Conservation (phyloP, 2,888 invertebrate genomes). For the Ornithoptera alexandrae region DNA sequence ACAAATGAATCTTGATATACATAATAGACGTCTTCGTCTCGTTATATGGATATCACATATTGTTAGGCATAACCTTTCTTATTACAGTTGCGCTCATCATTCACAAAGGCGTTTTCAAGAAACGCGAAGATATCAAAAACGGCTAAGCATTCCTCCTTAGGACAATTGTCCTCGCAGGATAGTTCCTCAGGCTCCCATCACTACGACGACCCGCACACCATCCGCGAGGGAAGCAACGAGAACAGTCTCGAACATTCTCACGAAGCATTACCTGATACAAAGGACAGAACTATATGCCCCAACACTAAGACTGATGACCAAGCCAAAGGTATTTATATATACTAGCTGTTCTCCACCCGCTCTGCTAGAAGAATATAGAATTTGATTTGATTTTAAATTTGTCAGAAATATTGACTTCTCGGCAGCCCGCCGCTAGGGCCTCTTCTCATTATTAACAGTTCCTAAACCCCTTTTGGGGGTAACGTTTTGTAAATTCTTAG, state of each 20-base stretch:
- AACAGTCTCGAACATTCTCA: constrained; percentile 77
- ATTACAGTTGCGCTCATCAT: constrained; percentile 92
- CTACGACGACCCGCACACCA: constrained; percentile 76
- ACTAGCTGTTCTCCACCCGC: no score
- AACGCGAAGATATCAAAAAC: constrained; percentile 89
- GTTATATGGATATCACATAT: no score
- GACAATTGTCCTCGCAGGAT: constrained; percentile 76
- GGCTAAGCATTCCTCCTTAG: constrained; percentile 77
- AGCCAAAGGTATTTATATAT: constrained; percentile 61
- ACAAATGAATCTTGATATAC: no score
- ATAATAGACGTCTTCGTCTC: no score
- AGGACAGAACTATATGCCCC: constrained; percentile 59
- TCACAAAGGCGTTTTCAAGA: constrained; percentile 97
- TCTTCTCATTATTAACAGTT: no score
- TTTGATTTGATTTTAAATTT: no score
- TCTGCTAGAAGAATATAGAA: no score
- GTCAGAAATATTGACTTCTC: no score
- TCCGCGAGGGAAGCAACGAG: constrained; percentile 76
- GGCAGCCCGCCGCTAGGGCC: no score
- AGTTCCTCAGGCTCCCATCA: constrained; percentile 74
- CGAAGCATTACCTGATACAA: constrained; percentile 64
- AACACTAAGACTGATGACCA: constrained; percentile 61
- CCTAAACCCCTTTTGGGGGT: no score
- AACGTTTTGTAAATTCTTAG: no score
- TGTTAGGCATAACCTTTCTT: constrained; percentile 4